A percentile compares a stretch with the other conserved stretches of the same genome.
phyloP scores from a whole-genome alignment of 1,140 invertebrate genomes.

The Sitobion miscanthi region DNA sequence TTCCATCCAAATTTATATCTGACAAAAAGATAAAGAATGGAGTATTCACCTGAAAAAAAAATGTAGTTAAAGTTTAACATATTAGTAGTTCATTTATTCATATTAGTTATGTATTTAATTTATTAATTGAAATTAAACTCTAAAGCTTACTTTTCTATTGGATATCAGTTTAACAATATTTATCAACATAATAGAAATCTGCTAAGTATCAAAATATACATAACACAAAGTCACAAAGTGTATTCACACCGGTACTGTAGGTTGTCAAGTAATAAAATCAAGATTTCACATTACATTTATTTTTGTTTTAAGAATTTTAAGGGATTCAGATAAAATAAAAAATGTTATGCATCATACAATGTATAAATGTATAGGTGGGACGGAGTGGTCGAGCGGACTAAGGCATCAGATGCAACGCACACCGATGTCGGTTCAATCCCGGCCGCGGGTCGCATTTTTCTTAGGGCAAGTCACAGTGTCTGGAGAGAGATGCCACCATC shows the following conservation, averaged over 20 bases:
- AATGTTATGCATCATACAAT: not conserved
- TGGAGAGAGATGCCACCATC: not conserved
- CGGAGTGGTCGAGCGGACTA: no score
- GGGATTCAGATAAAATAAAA: not conserved
- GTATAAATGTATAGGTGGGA: no score
- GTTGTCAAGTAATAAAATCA: not conserved
- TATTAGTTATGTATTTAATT: not conserved
- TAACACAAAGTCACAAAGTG: not conserved
- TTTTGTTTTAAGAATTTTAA: not conserved
- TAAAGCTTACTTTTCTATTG: not conserved
- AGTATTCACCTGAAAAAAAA: constrained; percentile 59
- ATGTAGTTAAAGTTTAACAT: not conserved
- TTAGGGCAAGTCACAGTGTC: no score
- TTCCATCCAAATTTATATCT: constrained; percentile 60
- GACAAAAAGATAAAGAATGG: constrained; percentile 60
- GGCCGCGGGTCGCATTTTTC: no score
- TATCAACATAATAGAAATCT: not conserved
- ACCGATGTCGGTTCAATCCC: no score
- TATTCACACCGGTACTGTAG: not conserved
- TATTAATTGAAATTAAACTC: not conserved
- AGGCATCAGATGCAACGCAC: no score
- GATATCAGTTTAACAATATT: not conserved
- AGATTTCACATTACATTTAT: not conserved
- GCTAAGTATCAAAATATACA: not conserved
- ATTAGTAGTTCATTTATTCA: not conserved